Evolutionary conservation across 2,797 vertebrate genomes (phyloP).

Genomic region (Sternarchorhynchus goeldii): DNA sequence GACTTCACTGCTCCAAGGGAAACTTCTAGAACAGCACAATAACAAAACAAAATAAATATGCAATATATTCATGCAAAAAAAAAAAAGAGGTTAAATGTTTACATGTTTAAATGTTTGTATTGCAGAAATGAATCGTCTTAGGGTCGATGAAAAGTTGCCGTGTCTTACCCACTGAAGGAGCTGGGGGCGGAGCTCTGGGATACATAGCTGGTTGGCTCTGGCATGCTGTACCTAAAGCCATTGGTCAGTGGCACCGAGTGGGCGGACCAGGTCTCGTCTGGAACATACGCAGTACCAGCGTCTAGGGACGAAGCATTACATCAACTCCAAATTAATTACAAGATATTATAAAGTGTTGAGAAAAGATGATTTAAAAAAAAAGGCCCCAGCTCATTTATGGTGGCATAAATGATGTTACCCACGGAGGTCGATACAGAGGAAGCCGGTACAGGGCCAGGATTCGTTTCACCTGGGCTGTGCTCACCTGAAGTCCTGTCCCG

Average conservation of each 20-base stretch:
- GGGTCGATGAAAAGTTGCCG: constrained; percentile 15
- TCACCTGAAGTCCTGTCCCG: constrained; percentile 84
- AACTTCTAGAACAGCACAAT: constrained; percentile 59
- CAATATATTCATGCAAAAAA: not conserved
- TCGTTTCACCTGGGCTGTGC: constrained; percentile 16
- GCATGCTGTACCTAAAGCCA: constrained; percentile 86
- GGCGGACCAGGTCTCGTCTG: constrained; percentile 86
- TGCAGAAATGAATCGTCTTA: not conserved
- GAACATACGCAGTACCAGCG: constrained; percentile 75
- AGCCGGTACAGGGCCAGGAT: not conserved
- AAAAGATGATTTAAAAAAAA: too few relatives aligned
- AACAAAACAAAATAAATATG: not conserved
- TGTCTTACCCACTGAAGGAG: constrained; percentile 81
- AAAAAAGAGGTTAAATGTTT: not conserved
- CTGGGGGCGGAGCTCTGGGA: constrained; percentile 75
- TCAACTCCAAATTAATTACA: not conserved
- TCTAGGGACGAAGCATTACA: constrained; percentile 56
- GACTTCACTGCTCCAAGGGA: constrained; percentile 74
- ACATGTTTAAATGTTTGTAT: too few relatives aligned
- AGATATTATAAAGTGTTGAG: not conserved
- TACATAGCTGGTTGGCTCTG: constrained; percentile 77
- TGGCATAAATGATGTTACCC: not conserved
- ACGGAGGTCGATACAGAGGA: not conserved
- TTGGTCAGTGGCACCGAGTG: constrained; percentile 87
- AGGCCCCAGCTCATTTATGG: too few relatives aligned